Base-by-base conservation (phyloP, 1,140 invertebrate genomes). In the Conus betulinus region DNA sequence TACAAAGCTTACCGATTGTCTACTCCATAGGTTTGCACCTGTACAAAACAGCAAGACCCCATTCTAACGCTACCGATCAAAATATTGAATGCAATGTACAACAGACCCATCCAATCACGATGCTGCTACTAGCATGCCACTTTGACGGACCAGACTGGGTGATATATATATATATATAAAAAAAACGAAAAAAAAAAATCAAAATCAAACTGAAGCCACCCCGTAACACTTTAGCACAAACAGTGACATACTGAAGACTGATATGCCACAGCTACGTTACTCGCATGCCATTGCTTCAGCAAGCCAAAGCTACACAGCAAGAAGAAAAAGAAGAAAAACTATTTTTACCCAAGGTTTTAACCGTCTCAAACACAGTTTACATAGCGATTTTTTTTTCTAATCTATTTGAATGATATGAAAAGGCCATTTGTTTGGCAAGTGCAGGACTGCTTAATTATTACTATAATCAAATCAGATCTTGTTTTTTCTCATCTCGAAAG, bases 291-390 rank as follows among this genome's bases (percentile, higher is more conserved):
- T 15, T 60, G 15, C 23, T 53, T 25, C 27, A 20, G 63, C n/a
- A 85, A 85, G 84, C 63, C 60, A 74, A 85, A 74, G 27, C 84
- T 74, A 85, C 60, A 85, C 84, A 85, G n/a, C n/a, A n/a, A n/a
- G n/a, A n/a, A n/a, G 8, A n/a, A 85, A 74, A 85, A 51, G 25
- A 74, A 74, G 52, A 74, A 13, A 52, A 67, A 85, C 8, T 39
- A 67, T 25, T 55, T 27, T 63, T 5, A 60, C 57, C 39, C 55
- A 71, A 71, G 23, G 20, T 23, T 23, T 7, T 13, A 71, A 71
- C 20, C 67, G 1, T 23, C 67, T 23, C 10, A 71, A n/a, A 71
- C 20, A n/a, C 20, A 71, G 6, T 11, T 15, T 60, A 60, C 57
- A 60, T 15, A 15, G 15, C 57, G 8, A 15, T 2, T 60, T 11